A percentile compares a stretch with the other conserved stretches of the same genome.
These are phyloP conservation scores for Lanius ludovicianus DNA, from an alignment of 2,113 vertebrate species.

Conservation along the genomic window DNA sequence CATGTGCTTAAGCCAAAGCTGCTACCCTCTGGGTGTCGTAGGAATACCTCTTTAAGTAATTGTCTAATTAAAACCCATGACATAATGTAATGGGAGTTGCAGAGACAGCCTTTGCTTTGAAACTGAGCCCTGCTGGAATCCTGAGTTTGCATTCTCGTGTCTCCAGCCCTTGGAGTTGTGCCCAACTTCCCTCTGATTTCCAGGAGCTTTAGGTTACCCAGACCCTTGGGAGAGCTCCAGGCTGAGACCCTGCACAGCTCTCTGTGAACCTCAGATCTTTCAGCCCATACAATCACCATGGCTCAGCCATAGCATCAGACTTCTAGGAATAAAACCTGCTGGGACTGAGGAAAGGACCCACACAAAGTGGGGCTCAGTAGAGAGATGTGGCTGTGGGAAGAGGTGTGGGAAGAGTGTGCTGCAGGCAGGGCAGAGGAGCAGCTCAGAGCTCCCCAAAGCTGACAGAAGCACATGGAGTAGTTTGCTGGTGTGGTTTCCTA, in stretches of 20 bases:
- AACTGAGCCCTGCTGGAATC: not conserved
- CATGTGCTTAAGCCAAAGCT: not conserved
- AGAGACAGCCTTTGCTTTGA: not conserved
- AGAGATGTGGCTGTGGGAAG: not conserved
- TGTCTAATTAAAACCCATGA: slow-evolving; percentile 11
- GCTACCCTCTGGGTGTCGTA: not conserved
- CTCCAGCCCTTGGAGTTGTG: not conserved
- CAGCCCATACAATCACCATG: not conserved
- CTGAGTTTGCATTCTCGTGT: not conserved
- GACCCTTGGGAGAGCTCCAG: not conserved
- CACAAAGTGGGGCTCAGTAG: not conserved
- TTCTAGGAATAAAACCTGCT: not conserved
- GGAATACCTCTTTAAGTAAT: not conserved
- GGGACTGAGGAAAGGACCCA: not conserved
- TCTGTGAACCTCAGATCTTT: not conserved
- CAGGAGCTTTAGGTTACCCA: not conserved
- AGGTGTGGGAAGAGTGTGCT: not conserved
- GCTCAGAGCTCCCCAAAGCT: not conserved
- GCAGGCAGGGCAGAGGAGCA: not conserved
- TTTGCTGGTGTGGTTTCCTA: not conserved
- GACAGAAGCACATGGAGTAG: accelerated
- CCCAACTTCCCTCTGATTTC: not conserved
- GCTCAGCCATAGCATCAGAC: not conserved
- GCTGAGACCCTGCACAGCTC: not conserved
- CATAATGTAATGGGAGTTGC: not conserved